Evolutionary conservation across 2,113 vertebrate species (phyloP).

Genomic region (Xenopus borealis): DNA sequence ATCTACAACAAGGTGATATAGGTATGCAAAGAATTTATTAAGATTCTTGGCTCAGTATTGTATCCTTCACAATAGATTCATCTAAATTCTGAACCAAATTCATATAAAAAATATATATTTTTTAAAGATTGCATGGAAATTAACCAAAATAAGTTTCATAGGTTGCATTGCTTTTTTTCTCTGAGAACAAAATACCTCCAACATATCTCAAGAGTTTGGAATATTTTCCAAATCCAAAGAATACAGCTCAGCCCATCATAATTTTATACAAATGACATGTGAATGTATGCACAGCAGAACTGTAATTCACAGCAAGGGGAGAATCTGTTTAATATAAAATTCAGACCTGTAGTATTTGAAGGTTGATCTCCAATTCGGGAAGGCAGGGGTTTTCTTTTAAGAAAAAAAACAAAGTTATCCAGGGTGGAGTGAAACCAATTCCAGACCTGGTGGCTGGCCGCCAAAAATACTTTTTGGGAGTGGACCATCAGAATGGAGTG

Average conservation of each 20-base stretch:
- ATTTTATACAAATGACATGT: slow-evolving; percentile 12
- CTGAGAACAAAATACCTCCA: no score
- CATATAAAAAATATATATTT: no score
- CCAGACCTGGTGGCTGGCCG: slow-evolving; percentile 5
- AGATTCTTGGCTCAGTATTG: no score
- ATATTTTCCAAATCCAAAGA: no score
- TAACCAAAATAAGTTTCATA: no score
- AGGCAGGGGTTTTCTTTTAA: neutral
- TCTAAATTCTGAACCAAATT: no score
- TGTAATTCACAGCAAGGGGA: slow-evolving; percentile 11
- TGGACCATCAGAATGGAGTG: slow-evolving; percentile 1
- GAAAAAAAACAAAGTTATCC: neutral
- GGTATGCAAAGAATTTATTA: no score
- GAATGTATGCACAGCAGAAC: slow-evolving; percentile 19
- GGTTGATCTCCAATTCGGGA: slow-evolving; percentile 1
- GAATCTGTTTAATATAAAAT: slow-evolving; percentile 34
- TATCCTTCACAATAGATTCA: no score
- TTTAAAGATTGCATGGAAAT: no score
- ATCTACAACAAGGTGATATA: no score
- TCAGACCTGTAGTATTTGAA: neutral
- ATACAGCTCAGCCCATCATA: slow-evolving; percentile 4
- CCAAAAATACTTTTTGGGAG: slow-evolving; percentile 7
- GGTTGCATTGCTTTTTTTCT: no score
- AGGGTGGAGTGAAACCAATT: slow-evolving; percentile 19
- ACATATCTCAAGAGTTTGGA: no score